Percentiles rank a stretch among this genome's conserved stretches.
phyloP scores from a whole-genome alignment of 2,113 vertebrate genomes.

The Melospiza georgiana region DNA sequence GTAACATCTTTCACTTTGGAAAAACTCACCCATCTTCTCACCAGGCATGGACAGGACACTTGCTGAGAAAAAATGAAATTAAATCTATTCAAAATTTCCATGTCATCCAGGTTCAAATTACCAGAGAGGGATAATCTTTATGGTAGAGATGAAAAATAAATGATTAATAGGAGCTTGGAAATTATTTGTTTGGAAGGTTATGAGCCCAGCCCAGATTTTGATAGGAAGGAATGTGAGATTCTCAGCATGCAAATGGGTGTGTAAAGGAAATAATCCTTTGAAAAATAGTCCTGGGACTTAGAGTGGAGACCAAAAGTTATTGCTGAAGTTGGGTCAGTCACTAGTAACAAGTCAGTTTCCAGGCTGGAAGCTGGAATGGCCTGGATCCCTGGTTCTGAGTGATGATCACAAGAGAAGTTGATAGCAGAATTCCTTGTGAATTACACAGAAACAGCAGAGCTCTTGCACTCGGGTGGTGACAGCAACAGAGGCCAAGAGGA shows the following conservation, averaged over 20 bases:
- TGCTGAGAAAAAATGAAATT: background rate
- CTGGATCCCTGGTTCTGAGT: background rate
- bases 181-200: background rate
- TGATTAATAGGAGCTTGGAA: background rate
- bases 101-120: background rate
- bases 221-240: conserved; percentile 12
- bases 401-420: background rate
- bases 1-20: background rate
- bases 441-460: background rate
- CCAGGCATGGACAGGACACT: background rate
- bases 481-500: background rate
- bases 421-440: background rate
- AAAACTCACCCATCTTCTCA: conserved; percentile 16
- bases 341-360: background rate
- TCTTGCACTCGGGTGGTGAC: background rate
- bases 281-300: conserved; percentile 7
- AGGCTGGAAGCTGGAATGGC: background rate
- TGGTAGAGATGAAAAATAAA: conserved; percentile 29
- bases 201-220: conserved; percentile 15
- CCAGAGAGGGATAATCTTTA: background rate
- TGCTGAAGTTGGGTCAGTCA: background rate
- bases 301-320: background rate
- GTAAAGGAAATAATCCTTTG: background rate
- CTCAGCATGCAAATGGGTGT: conserved; percentile 24
- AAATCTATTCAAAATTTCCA: background rate